Evolutionary conservation across 2,113 vertebrate genomes (phyloP).

Genomic region (Boulengeromyrus knoepffleri): DNA sequence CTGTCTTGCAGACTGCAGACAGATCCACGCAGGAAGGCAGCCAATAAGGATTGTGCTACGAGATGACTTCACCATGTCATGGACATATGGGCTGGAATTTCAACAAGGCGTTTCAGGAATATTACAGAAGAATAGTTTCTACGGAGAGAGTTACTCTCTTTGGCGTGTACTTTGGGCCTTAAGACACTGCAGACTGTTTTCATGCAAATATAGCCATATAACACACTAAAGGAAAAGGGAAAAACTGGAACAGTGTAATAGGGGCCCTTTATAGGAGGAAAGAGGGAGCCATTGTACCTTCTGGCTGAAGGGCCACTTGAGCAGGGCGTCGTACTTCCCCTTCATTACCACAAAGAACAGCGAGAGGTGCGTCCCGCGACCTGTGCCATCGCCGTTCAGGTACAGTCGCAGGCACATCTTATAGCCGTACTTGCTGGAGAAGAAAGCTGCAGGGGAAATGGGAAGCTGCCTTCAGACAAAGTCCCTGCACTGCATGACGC

Average conservation of each 20-base stretch:
- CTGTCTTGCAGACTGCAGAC: no score
- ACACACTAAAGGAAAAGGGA: neutral
- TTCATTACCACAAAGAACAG: conserved; percentile 93
- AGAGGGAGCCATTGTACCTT: conserved; percentile 60
- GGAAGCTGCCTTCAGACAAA: neutral
- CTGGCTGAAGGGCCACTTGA: conserved; percentile 93
- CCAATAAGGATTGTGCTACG: no score
- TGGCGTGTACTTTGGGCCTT: neutral
- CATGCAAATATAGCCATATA: neutral
- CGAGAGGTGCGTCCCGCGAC: conserved; percentile 80
- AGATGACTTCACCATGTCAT: no score
- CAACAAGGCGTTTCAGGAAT: no score
- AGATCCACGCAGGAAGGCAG: no score
- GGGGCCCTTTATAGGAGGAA: accelerated
- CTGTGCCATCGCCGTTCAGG: conserved; percentile 83
- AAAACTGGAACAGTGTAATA: neutral
- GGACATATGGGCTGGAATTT: no score
- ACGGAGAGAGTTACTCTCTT: neutral
- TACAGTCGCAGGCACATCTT: conserved; percentile 89
- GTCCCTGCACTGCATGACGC: neutral
- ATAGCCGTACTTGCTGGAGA: conserved; percentile 89
- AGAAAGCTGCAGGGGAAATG: conserved; percentile 67
- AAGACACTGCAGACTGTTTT: neutral
- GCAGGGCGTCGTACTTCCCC: conserved; percentile 74
- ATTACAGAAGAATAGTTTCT: no score